phyloP scores from a whole-genome alignment of 2,888 invertebrate species.

The Metallyticus violacea region DNA sequence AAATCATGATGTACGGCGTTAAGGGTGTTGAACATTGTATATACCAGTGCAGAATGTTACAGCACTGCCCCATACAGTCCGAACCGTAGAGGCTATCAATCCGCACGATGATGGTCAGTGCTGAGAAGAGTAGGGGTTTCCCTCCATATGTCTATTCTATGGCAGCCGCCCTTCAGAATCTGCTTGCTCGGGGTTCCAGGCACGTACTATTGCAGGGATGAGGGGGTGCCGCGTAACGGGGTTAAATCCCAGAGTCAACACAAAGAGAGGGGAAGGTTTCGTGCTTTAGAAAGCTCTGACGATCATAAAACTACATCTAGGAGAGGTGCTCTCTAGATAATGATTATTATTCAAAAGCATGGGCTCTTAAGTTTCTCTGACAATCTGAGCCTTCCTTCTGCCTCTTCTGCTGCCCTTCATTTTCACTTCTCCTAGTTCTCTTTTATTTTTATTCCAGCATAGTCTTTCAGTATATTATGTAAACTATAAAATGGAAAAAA shows the following conservation, averaged over 20 bases:
- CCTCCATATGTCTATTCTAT: neutral
- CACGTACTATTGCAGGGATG: neutral
- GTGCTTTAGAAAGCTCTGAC: neutral
- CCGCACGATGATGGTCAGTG: neutral
- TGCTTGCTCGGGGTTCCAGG: neutral
- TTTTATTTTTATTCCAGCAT: too few species aligned
- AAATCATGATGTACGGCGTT: too few species aligned
- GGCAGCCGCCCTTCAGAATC: neutral
- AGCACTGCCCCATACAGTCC: too few species aligned
- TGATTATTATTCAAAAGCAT: neutral
- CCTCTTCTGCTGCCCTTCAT: neutral
- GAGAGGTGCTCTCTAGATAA: neutral
- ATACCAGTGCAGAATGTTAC: neutral
- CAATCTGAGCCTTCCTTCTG: neutral
- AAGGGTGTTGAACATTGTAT: too few species aligned
- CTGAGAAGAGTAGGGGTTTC: neutral
- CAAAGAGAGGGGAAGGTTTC: neutral
- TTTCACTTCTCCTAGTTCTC: neutral
- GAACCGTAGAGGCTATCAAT: neutral
- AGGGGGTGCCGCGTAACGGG: neutral
- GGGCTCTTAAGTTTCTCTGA: neutral
- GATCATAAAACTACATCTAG: neutral
- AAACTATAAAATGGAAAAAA: too few species aligned
- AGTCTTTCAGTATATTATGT: too few species aligned
- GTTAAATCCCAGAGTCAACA: slow-evolving; percentile 7